Evolutionary conservation across 53 echinoderm and acorn worm species (phyloP).

Genomic region (Paracentrotus lividus): DNA sequence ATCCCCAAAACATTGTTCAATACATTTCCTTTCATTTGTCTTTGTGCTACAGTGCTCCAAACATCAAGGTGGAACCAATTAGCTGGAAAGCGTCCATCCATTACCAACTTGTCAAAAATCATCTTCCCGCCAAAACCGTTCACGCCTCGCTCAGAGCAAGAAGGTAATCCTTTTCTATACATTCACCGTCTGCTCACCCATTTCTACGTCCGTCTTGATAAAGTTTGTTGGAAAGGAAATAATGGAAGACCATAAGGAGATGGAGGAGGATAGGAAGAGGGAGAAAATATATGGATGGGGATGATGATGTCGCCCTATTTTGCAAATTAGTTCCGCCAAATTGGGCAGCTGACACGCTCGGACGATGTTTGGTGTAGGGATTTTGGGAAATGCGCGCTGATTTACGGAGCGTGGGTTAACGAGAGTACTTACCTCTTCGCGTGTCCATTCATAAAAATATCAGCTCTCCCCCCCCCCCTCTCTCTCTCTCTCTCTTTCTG

Average conservation of each 20-base stretch:
- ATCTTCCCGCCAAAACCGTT: conserved; percentile 43
- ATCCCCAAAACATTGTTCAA: not conserved
- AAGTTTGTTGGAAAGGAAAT: too few relatives aligned
- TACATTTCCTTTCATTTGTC: not conserved
- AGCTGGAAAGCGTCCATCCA: conserved; percentile 15
- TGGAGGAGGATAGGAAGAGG: not conserved
- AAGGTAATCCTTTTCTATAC: conserved; percentile 48
- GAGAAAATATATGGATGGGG: conserved; percentile 19
- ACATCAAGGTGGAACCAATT: conserved; percentile 34
- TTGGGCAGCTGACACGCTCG: conserved; percentile 34
- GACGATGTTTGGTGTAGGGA: conserved; percentile 29
- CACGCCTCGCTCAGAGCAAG: not conserved
- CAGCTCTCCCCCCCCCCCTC: not conserved
- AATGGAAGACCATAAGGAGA: not conserved
- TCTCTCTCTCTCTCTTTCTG: not conserved
- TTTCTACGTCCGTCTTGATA: conserved; percentile 27
- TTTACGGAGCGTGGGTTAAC: conserved; percentile 32
- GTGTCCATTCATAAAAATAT: not conserved
- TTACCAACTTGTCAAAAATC: conserved; percentile 55
- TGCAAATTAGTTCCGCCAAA: conserved; percentile 61
- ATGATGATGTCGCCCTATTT: conserved; percentile 42
- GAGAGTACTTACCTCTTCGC: conserved; percentile 22
- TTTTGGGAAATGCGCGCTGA: conserved; percentile 11
- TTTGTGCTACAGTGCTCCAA: conserved; percentile 14
- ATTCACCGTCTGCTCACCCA: conserved; percentile 25